phyloP scores from a whole-genome alignment of 2,888 invertebrate species.

The Euplexia lucipara region DNA sequence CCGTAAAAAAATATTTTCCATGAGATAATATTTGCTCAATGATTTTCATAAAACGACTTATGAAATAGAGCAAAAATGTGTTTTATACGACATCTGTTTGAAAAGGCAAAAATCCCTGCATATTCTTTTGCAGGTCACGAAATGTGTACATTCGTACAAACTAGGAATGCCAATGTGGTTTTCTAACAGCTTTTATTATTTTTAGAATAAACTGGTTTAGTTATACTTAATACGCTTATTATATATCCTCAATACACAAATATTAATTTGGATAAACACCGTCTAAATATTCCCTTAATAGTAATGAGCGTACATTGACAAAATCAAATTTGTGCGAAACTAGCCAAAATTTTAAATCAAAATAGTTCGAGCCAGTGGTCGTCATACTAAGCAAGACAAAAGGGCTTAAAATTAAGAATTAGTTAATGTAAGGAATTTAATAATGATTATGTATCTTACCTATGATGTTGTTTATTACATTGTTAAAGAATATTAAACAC shows the following conservation, averaged over 20 bases:
- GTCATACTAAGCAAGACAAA: conserved; percentile 14
- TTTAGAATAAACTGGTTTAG: conserved; percentile 41
- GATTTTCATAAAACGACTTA: conserved; percentile 17
- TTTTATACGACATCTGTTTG: conserved; percentile 55
- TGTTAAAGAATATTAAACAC: no score
- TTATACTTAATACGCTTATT: no score
- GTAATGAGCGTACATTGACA: not conserved
- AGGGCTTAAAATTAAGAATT: conserved; percentile 19
- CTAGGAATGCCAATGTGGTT: conserved; percentile 54
- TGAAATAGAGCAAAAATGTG: conserved; percentile 49
- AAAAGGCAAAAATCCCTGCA: conserved; percentile 35
- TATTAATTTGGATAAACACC: not conserved
- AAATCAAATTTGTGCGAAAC: conserved; percentile 17
- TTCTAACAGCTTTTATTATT: conserved; percentile 35
- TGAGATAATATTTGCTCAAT: conserved; percentile 19
- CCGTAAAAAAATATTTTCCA: not conserved
- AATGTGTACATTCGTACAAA: conserved; percentile 47
- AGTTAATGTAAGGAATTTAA: conserved; percentile 10
- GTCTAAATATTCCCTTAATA: conserved; percentile 1
- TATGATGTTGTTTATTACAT: conserved; percentile 1
- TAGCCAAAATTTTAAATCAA: conserved; percentile 10
- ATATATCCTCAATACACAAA: conserved; percentile 1
- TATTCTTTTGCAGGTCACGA: conserved; percentile 54
- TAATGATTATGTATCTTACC: conserved; percentile 22
- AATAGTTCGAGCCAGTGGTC: conserved; percentile 13